Conservation (phyloP, 92 coral and sea anemone species). For the Porites rus region DNA sequence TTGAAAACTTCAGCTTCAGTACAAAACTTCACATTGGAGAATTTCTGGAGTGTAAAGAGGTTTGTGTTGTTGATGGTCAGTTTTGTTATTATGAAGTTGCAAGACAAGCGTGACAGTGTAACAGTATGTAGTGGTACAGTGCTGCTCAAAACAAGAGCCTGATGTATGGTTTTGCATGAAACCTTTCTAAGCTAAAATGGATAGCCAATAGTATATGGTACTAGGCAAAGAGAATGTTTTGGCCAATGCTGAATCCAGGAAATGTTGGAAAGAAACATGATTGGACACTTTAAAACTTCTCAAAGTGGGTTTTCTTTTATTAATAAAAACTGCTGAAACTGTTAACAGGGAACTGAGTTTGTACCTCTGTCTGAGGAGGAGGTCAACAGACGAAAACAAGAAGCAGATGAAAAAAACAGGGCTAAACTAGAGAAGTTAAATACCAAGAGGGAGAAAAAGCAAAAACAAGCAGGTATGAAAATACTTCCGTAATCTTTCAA, state of each 20-base stretch:
- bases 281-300: too few relatives aligned
- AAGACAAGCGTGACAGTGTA: not conserved
- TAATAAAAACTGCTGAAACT: too few relatives aligned
- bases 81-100: not conserved
- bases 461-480: slow-evolving; percentile 82
- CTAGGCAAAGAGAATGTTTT: too few relatives aligned
- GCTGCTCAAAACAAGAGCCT: too few relatives aligned
- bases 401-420: slow-evolving; percentile 79
- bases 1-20: slow-evolving; percentile 95
- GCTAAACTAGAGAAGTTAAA: slow-evolving; percentile 68
- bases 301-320: too few relatives aligned
- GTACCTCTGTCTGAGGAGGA: slow-evolving; percentile 90
- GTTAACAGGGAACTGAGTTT: slow-evolving; percentile 68
- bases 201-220: too few relatives aligned
- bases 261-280: too few relatives aligned
- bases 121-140: too few relatives aligned
- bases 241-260: too few relatives aligned
- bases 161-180: too few relatives aligned
- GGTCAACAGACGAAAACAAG: slow-evolving; percentile 77
- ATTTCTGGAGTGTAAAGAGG: slow-evolving; percentile 93
- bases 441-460: slow-evolving; percentile 82
- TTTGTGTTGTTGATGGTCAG: slow-evolving; percentile 12
- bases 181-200: too few relatives aligned
- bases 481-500: not conserved
- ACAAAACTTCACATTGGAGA: slow-evolving; percentile 97